phyloP scores from a whole-genome alignment of 2,888 invertebrate species.

The Rotaria sp. region DNA sequence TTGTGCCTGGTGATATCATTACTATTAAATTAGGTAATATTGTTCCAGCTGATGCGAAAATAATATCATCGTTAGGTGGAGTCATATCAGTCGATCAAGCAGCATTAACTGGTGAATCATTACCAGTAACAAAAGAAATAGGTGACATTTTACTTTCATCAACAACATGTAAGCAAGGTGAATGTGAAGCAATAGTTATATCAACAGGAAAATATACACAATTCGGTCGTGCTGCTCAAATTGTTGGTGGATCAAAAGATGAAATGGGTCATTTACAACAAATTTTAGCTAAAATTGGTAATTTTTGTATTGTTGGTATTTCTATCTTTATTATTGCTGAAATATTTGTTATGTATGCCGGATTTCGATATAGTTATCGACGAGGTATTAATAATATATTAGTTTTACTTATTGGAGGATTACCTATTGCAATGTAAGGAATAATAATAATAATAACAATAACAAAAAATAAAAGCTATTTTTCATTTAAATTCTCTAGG shows the following conservation, averaged over 20 bases:
- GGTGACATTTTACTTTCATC: not conserved
- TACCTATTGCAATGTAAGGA: not conserved
- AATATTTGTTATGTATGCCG: constrained; percentile 13
- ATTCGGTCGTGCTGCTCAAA: not conserved
- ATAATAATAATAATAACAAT: too few relatives aligned
- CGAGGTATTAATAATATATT: not conserved
- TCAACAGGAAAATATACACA: not conserved
- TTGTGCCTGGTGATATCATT: not conserved
- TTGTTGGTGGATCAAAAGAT: not conserved
- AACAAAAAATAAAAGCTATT: not conserved
- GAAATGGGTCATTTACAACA: constrained; percentile 21
- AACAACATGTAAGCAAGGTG: not conserved
- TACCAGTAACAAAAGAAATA: not conserved
- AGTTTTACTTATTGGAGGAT: not conserved
- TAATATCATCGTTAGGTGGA: not conserved
- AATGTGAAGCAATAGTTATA: not conserved
- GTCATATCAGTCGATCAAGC: not conserved
- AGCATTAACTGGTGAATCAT: constrained; percentile 12
- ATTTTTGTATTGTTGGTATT: not conserved
- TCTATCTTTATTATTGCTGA: not conserved
- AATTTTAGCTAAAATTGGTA: not conserved
- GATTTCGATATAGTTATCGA: not conserved
- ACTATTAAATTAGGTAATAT: constrained; percentile 7
- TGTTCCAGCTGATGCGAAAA: not conserved
- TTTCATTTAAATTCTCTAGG: not conserved